Percentiles rank a stretch among this genome's conserved stretches.
phyloP scores from a whole-genome alignment of 2,113 vertebrate genomes.

The Nymphicus hollandicus region DNA sequence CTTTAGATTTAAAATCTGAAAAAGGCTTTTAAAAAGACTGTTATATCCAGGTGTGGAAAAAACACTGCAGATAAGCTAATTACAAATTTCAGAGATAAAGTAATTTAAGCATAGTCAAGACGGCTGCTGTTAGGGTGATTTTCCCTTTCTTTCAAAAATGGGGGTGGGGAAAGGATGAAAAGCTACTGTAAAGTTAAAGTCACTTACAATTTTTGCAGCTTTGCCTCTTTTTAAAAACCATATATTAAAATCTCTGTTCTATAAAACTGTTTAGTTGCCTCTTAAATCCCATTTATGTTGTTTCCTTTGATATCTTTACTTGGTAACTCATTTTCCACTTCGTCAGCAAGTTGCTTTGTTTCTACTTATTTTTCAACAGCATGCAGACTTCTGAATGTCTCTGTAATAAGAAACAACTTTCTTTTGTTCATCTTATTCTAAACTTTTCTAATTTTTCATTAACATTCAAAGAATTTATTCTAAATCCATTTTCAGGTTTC shows the following conservation, averaged over 20 bases:
- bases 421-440: neutral
- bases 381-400: neutral
- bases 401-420: neutral
- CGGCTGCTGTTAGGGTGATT: neutral
- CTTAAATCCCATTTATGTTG: constrained; percentile 46
- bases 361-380: neutral
- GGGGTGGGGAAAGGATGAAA: neutral
- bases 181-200: constrained; percentile 5
- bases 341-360: constrained; percentile 31
- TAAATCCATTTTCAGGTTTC: neutral
- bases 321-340: constrained; percentile 38
- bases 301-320: constrained; percentile 27
- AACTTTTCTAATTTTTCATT: neutral
- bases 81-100: neutral
- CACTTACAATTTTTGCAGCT: neutral
- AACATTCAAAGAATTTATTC: neutral
- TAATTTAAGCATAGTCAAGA: neutral
- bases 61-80: neutral
- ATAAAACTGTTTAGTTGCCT: constrained; percentile 44
- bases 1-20: neutral
- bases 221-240: neutral
- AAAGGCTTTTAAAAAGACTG: neutral
- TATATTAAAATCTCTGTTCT: constrained; percentile 10
- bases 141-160: neutral
- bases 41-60: neutral